Percentiles rank a stretch among this genome's conserved stretches.
Conservation (phyloP, 2,797 vertebrate genomes). For the Spinus olivaceus region DNA sequence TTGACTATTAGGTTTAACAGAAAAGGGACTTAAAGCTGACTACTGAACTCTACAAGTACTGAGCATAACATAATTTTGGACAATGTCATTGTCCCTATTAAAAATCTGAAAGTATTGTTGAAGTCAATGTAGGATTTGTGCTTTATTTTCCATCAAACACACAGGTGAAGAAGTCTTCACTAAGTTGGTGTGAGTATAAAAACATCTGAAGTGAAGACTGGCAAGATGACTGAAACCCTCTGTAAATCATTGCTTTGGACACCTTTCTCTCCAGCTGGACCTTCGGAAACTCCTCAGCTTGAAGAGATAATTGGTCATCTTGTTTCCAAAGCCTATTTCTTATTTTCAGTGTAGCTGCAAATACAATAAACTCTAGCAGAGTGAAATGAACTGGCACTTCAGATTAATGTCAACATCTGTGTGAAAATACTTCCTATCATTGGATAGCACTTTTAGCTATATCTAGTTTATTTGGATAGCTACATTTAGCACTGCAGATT, state of each 20-base stretch:
- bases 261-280: not conserved
- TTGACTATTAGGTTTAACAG: not conserved
- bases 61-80: not conserved
- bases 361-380: not conserved
- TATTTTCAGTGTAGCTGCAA: not conserved
- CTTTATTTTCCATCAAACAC: not conserved
- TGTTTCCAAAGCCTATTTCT: not conserved
- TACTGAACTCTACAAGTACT: not conserved
- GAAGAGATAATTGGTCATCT: not conserved
- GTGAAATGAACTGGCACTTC: conserved; percentile 3
- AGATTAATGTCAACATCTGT: conserved; percentile 31
- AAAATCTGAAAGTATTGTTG: not conserved
- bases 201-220: not conserved
- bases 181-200: not conserved
- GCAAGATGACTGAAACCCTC: not conserved
- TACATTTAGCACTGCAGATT: conserved; percentile 29
- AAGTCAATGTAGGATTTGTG: not conserved
- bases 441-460: conserved; percentile 30
- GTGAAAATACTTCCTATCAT: not conserved
- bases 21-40: not conserved
- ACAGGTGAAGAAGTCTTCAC: not conserved
- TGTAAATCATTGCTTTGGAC: not conserved
- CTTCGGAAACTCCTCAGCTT: not conserved
- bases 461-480: not conserved
- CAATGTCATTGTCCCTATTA: not conserved